Percentiles rank a stretch among this genome's conserved stretches.
phyloP scores from a whole-genome alignment of 1,140 invertebrate genomes.

The Drosophila busckii region DNA sequence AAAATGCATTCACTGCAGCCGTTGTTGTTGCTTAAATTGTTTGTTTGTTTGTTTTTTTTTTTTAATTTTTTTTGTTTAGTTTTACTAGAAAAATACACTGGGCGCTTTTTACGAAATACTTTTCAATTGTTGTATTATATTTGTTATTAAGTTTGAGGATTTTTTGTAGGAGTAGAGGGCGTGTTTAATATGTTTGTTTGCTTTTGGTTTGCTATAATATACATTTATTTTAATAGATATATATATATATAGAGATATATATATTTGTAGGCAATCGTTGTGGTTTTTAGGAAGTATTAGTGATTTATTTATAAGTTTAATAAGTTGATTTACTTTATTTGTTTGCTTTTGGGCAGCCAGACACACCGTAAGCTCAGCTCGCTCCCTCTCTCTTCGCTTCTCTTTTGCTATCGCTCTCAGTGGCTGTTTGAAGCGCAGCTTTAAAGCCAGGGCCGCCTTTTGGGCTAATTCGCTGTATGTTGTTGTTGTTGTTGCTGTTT shows the following conservation, averaged over 20 bases:
- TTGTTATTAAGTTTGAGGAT: conserved; percentile 29
- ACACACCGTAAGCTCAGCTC: conserved; percentile 37
- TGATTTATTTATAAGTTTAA: conserved; percentile 60
- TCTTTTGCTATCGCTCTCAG: neutral
- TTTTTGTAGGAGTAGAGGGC: conserved; percentile 21
- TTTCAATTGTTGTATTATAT: conserved; percentile 15
- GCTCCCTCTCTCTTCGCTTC: conserved; percentile 10
- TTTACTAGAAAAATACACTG: conserved; percentile 76
- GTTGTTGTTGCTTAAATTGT: conserved; percentile 42
- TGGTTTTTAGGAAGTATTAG: conserved; percentile 74
- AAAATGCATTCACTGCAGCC: conserved; percentile 65
- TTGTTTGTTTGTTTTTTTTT: conserved; percentile 21
- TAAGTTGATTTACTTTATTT: conserved; percentile 31
- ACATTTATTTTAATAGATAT: conserved; percentile 40
- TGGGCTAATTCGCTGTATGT: conserved; percentile 24
- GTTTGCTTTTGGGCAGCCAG: conserved; percentile 12
- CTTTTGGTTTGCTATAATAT: conserved; percentile 42
- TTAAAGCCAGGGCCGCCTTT: conserved; percentile 4
- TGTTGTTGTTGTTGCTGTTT: conserved; percentile 43
- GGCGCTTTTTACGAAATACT: conserved; percentile 50
- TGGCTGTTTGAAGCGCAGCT: neutral
- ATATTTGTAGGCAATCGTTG: conserved; percentile 72
- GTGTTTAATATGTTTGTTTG: conserved; percentile 56
- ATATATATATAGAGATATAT: conserved; percentile 51
- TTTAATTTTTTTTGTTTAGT: conserved; percentile 49